These are phyloP conservation scores for Muricea muricata DNA, from an alignment of 92 coral and sea anemone species.

Conservation along the genomic window DNA sequence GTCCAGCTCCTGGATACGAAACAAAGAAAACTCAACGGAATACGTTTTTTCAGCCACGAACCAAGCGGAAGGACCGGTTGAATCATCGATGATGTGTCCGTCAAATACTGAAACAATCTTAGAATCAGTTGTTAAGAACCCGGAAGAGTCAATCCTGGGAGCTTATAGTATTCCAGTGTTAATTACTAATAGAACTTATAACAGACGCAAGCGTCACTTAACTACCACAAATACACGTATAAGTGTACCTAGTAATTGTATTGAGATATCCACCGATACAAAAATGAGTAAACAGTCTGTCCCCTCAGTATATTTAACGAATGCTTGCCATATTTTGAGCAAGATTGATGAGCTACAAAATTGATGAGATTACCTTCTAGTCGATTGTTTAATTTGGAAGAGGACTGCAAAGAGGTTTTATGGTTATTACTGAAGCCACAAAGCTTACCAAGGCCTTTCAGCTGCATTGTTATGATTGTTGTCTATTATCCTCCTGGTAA, in stretches of 20 bases:
- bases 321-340: conserved; percentile 29
- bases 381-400: conserved; percentile 21
- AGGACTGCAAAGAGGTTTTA: conserved; percentile 27
- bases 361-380: conserved; percentile 24
- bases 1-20: no score
- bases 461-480: conserved; percentile 35
- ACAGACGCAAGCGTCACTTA: neutral
- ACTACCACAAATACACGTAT: neutral
- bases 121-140: no score
- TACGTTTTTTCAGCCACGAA: no score
- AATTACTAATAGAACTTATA: neutral
- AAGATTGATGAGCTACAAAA: no score
- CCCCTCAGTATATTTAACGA: conserved; percentile 30
- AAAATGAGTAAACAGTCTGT: neutral
- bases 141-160: no score
- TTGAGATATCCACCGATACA: conserved; percentile 22
- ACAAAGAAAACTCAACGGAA: no score
- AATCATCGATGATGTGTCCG: no score
- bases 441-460: conserved; percentile 43
- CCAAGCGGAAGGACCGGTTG: no score
- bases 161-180: neutral
- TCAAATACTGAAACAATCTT: no score
- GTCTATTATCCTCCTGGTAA: conserved; percentile 40
- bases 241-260: conserved; percentile 16
- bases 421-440: conserved; percentile 37